Base-by-base conservation (phyloP, 2,113 vertebrate species). In the Machaerirhynchus nigripectus region DNA sequence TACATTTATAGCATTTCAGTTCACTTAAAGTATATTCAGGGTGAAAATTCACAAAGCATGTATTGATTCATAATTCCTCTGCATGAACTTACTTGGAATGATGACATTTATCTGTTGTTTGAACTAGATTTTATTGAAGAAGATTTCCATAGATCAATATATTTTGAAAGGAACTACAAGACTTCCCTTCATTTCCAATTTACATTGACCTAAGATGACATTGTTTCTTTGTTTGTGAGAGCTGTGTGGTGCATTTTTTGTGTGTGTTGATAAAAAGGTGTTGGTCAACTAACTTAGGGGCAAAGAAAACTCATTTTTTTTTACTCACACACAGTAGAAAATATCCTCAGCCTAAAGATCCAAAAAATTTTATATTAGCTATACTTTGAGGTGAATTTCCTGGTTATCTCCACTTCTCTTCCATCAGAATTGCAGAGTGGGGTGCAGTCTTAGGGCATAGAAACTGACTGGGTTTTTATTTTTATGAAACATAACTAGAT, bases 401-500 rank as follows among this genome's bases (percentile, higher is more conserved):
- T 83, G 14, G 4, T 84, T 92, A 30, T 82, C 20, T 56, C 37
- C 17, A 39, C 21, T 88, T 42, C 27, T 71, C 31, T 46, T 74
- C 30, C 28, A 11, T 57, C 5, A 6, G n/a, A 67, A 44, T 82
- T 81, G 17, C 8, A 11, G 27, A 74, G 33, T 26, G 21, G 13
- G 7, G 7, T 53, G 5, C 30, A 56, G 7, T 44, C 44, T 42
- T 75, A 21, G 12, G 15, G 6, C 17, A 53, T 21, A 67, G 40
- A 83, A 86, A n/a, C 9, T 40, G 9, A 39, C 59, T n/a, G 20
- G 13, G 12, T 15, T 22, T 12, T 28, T 40, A 27, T 31, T 27
- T 18, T 2, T 0, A 13, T 33, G 8, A 74, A 90, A 53, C 1
- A 0, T 56, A 42, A 18, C 11, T 30, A 42, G n/a, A 18, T 77